phyloP scores from a whole-genome alignment of 2,797 vertebrate species.

The Microcaecilia unicolor region DNA sequence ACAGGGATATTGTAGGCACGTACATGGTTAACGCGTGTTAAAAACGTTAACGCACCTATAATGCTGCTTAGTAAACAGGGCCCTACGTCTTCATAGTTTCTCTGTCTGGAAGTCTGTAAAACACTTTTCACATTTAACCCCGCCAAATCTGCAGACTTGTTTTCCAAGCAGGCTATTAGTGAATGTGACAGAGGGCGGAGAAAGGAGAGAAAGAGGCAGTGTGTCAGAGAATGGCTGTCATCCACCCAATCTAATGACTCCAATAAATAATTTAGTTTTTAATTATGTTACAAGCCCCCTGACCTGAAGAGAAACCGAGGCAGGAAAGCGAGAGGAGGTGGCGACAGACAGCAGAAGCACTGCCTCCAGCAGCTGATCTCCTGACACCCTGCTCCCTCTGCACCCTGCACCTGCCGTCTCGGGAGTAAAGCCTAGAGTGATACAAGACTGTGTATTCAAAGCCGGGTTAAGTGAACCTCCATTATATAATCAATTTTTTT shows the following conservation, averaged over 20 bases:
- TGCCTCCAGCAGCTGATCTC: constrained; percentile 30
- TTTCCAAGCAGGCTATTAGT: constrained; percentile 24
- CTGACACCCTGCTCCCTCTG: constrained; percentile 6
- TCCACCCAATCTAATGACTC: constrained; percentile 57
- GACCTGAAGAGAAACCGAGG: constrained; percentile 43
- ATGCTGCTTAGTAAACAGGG: no score
- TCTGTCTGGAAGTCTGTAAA: no score
- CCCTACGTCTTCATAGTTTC: no score
- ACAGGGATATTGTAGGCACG: no score
- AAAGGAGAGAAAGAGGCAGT: constrained; percentile 38
- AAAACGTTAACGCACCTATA: no score
- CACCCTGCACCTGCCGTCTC: constrained; percentile 17
- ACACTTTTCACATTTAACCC: constrained; percentile 1
- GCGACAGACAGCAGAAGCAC: no score
- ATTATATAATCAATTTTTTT: not conserved
- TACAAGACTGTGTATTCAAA: not conserved
- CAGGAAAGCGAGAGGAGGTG: constrained; percentile 19
- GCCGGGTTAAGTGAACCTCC: not conserved
- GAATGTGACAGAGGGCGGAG: constrained; percentile 17
- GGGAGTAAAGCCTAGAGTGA: constrained; percentile 5
- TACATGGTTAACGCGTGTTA: no score
- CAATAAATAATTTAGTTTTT: constrained; percentile 84
- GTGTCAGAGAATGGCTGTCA: constrained; percentile 28
- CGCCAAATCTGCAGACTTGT: constrained; percentile 6
- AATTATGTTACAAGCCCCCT: constrained; percentile 66